Percentiles rank a stretch among this genome's conserved stretches.
These are phyloP conservation scores for Salvelinus namaycush DNA, from an alignment of 2,113 vertebrate species.

Conservation along the genomic window DNA sequence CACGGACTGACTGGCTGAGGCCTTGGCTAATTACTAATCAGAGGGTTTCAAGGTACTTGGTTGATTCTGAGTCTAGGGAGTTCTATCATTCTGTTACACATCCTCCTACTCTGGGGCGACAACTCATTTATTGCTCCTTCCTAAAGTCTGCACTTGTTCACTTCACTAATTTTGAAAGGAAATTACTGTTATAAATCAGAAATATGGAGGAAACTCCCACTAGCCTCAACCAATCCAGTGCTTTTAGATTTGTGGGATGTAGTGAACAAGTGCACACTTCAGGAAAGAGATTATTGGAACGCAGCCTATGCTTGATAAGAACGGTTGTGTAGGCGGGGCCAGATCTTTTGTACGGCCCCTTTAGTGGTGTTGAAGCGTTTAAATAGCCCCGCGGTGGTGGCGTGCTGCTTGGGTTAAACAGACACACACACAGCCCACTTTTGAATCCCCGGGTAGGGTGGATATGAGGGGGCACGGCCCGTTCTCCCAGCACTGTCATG, in stretches of 20 bases:
- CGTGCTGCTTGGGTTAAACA: conserved; percentile 33
- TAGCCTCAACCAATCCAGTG: no score
- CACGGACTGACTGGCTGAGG: background rate
- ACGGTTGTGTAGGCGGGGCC: background rate
- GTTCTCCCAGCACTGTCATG: conserved; percentile 21
- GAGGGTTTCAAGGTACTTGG: conserved; percentile 31
- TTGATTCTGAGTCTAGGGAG: conserved; percentile 2
- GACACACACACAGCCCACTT: conserved; percentile 13
- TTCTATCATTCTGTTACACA: no score
- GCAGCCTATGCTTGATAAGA: no score
- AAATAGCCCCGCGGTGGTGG: conserved; percentile 23
- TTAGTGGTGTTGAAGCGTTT: conserved; percentile 7
- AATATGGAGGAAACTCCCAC: no score
- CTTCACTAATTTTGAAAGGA: no score
- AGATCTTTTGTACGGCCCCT: background rate
- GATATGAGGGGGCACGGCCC: conserved; percentile 5
- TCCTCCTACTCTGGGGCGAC: no score
- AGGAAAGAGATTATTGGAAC: no score
- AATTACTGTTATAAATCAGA: no score
- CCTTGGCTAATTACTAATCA: conserved; percentile 20
- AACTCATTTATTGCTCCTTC: no score
- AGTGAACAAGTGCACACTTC: background rate
- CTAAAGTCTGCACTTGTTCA: no score
- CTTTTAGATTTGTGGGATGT: no score
- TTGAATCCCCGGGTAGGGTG: background rate